These are phyloP conservation scores for Kuschelorhynchus macadamiae DNA, from an alignment of 2,888 invertebrate species.

Conservation along the genomic window DNA sequence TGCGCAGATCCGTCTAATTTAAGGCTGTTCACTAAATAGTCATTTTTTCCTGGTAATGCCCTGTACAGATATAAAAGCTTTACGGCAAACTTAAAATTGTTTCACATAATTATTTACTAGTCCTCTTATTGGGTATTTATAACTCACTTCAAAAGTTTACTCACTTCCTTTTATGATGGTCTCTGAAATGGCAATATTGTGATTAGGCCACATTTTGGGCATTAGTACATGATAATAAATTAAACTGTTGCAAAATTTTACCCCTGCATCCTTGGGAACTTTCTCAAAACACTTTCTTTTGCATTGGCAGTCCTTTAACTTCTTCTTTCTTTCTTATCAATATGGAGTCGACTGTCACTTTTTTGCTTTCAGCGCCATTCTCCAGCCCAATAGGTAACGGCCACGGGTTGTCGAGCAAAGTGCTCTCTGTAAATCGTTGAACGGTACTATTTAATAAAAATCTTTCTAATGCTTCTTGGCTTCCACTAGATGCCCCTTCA, in stretches of 20 bases:
- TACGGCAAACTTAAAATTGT: background rate
- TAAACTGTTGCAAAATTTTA: constrained; percentile 1
- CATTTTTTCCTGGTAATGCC: background rate
- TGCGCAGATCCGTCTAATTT: too few relatives aligned
- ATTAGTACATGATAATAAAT: background rate
- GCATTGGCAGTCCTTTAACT: constrained; percentile 3
- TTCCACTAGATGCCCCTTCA: too few relatives aligned
- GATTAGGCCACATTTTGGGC: constrained; percentile 7
- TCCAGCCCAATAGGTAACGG: too few relatives aligned
- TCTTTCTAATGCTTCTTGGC: too few relatives aligned
- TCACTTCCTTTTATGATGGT: background rate
- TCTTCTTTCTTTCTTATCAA: too few relatives aligned
- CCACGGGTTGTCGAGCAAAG: too few relatives aligned
- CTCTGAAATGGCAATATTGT: background rate
- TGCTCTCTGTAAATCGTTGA: too few relatives aligned
- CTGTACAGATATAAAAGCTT: constrained; percentile 1
- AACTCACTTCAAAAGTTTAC: background rate
- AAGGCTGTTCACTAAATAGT: background rate
- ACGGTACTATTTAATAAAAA: too few relatives aligned
- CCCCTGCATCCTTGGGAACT: background rate
- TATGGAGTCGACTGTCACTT: too few relatives aligned
- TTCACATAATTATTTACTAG: background rate
- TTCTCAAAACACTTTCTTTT: background rate
- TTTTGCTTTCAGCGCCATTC: too few relatives aligned
- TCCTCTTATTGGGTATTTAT: background rate